Evolutionary conservation across 2,113 vertebrate genomes (phyloP).

Genomic region (Tachuris rubrigastra): DNA sequence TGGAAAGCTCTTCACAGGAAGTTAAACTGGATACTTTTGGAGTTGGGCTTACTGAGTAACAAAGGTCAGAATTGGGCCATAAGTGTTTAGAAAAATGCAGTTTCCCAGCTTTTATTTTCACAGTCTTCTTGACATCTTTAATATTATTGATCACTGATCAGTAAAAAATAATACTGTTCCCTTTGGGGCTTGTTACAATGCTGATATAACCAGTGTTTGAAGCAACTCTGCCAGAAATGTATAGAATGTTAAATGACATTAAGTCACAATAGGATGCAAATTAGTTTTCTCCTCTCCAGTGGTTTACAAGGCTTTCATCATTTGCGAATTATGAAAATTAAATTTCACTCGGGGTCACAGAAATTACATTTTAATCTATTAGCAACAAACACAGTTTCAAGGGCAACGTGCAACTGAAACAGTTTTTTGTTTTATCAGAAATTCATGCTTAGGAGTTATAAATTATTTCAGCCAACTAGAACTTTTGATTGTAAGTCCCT

Average conservation of each 20-base stretch:
- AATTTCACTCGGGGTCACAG: not conserved
- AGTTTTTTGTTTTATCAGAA: not conserved
- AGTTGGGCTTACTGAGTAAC: not conserved
- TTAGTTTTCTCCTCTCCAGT: constrained; percentile 13
- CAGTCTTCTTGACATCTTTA: not conserved
- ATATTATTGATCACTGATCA: not conserved
- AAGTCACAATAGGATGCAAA: constrained; percentile 12
- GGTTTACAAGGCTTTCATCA: not conserved
- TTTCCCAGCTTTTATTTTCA: not conserved
- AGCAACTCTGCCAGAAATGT: not conserved
- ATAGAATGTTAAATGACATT: constrained; percentile 6
- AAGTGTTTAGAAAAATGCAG: not conserved
- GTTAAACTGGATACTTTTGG: not conserved
- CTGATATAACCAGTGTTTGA: not conserved
- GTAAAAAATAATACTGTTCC: not conserved
- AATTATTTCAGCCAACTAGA: not conserved
- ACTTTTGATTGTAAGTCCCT: not conserved
- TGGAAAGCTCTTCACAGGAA: not conserved
- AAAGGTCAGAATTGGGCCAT: not conserved
- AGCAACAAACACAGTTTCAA: constrained; percentile 11
- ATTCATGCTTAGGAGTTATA: not conserved
- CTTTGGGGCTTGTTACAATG: not conserved
- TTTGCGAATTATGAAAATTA: constrained; percentile 11
- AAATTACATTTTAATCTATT: constrained; percentile 7
- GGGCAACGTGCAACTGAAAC: not conserved